Evolutionary conservation across 2,113 vertebrate species (phyloP).

Genomic region (Centropus bengalensis): DNA sequence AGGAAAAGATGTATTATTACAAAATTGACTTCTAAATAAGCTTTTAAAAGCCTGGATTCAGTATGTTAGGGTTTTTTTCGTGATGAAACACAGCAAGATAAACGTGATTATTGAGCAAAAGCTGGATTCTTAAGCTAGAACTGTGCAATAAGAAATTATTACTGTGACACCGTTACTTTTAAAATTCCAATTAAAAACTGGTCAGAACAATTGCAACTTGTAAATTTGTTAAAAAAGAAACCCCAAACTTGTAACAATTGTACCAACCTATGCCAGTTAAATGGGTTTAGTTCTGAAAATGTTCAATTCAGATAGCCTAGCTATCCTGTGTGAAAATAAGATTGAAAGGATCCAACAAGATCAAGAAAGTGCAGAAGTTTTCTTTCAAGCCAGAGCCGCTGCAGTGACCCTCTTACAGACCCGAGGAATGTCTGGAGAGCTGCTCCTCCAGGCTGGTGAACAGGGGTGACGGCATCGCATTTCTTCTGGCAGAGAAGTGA

Average conservation of each 20-base stretch:
- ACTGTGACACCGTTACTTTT: background rate
- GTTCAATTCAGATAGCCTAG: background rate
- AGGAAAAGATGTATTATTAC: background rate
- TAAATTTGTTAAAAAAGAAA: no score
- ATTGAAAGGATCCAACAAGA: background rate
- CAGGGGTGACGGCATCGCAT: rapidly evolving
- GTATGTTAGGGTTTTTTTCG: background rate
- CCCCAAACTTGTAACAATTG: no score
- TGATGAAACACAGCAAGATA: background rate
- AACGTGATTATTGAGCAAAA: rapidly evolving
- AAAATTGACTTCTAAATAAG: background rate
- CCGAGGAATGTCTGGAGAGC: background rate
- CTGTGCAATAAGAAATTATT: background rate
- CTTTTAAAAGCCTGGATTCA: background rate
- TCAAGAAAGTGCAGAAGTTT: background rate
- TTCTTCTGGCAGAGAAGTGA: background rate
- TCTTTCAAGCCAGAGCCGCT: background rate
- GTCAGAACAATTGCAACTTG: background rate
- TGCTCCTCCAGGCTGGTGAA: rapidly evolving
- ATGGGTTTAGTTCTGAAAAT: background rate
- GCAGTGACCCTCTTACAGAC: background rate
- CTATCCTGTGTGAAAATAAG: background rate
- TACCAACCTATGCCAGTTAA: background rate
- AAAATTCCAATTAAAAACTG: background rate
- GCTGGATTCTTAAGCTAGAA: background rate